Conservation (phyloP, 2,797 vertebrate genomes). For the Falco berigora region DNA sequence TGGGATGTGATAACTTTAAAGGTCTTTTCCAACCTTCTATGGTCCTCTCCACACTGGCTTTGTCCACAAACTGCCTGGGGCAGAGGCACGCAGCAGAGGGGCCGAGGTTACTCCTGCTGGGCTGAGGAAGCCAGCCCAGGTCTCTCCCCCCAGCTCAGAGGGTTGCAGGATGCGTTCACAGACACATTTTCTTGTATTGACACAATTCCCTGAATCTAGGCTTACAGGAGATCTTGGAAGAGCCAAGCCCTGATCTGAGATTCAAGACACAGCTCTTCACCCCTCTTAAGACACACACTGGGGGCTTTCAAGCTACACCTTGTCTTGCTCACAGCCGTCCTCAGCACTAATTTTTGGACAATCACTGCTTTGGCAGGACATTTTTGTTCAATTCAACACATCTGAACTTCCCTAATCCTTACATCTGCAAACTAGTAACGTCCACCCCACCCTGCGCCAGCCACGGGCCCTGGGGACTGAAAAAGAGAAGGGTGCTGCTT, state of each 20-base stretch:
- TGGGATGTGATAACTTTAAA: background rate
- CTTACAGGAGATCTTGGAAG: background rate
- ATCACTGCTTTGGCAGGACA: background rate
- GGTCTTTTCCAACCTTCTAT: background rate
- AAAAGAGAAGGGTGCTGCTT: background rate
- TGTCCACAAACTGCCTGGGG: rapidly evolving
- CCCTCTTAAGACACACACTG: rapidly evolving
- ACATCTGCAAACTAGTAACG: constrained; percentile 24
- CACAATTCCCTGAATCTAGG: background rate
- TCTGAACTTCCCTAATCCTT: background rate
- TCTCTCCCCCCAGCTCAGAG: background rate
- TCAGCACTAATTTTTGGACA: background rate
- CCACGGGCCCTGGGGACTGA: background rate
- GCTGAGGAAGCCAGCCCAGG: background rate
- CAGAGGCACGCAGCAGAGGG: rapidly evolving
- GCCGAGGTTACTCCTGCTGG: background rate
- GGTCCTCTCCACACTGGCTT: rapidly evolving
- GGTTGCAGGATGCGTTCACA: rapidly evolving
- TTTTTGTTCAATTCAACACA: background rate
- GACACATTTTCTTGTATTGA: background rate
- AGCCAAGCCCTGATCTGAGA: background rate
- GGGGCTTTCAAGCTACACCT: background rate
- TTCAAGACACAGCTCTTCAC: background rate
- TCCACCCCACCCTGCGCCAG: background rate
- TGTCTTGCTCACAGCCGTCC: background rate